Evolutionary conservation across 1,140 invertebrate species (phyloP).

Genomic region (Parapsyche elsis): DNA sequence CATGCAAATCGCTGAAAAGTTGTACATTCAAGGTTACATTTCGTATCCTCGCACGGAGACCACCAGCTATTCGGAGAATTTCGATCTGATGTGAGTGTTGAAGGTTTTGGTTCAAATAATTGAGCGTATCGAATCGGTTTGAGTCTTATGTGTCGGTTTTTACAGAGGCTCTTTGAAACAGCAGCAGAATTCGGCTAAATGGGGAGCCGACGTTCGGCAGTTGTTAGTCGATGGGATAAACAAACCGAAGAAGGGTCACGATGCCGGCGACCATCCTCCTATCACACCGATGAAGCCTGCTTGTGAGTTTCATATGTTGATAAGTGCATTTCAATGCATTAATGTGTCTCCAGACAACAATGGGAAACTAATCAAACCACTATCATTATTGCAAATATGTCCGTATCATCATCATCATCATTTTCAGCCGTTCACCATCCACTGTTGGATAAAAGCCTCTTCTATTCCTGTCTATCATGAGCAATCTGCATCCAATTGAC

Average conservation of each 20-base stretch:
- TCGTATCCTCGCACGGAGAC: slow-evolving; percentile 98
- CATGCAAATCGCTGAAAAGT: slow-evolving; percentile 89
- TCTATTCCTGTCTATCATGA: no score
- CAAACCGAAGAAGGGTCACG: slow-evolving; percentile 89
- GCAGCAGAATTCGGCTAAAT: slow-evolving; percentile 79
- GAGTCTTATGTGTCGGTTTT: slow-evolving; percentile 7
- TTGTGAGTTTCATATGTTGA: slow-evolving; percentile 55
- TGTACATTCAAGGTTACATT: slow-evolving; percentile 95
- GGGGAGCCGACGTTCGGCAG: slow-evolving; percentile 77
- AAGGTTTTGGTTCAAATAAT: not conserved
- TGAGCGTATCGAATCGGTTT: not conserved
- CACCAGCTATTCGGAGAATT: slow-evolving; percentile 95
- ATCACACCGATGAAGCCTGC: slow-evolving; percentile 96
- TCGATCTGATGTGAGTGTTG: slow-evolving; percentile 85
- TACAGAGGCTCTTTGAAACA: slow-evolving; percentile 77
- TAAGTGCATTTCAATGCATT: no score
- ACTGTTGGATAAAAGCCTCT: no score
- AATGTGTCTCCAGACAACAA: no score
- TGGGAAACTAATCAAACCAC: no score
- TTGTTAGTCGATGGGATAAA: slow-evolving; percentile 75
- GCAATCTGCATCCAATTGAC: not conserved
- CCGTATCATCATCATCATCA: no score
- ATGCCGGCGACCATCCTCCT: slow-evolving; percentile 98
- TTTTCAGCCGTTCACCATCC: no score
- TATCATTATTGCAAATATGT: no score